A percentile compares a stretch with the other conserved stretches of the same genome.
Evolutionary conservation across 2,888 invertebrate genomes (phyloP).

Genomic region (Cheilosia vulpina): DNA sequence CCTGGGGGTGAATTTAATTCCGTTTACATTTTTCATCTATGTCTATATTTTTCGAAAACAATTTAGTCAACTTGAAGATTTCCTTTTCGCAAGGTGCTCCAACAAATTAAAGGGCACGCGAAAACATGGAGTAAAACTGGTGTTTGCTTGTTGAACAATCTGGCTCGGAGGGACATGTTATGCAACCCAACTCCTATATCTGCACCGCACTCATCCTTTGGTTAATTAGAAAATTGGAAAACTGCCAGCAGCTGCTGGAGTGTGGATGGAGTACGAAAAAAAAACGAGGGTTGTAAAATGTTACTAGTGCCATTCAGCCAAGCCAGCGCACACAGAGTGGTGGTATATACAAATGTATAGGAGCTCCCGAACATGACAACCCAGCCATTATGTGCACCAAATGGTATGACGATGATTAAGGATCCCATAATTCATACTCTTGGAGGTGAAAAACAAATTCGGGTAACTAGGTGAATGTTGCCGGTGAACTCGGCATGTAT

Average conservation of each 20-base stretch:
- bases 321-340: conserved; percentile 4
- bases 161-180: conserved; percentile 34
- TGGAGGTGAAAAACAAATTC: conserved; percentile 31
- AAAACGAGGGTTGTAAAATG: conserved; percentile 24
- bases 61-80: conserved; percentile 8
- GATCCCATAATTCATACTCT: conserved; percentile 57
- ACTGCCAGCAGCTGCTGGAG: conserved; percentile 56
- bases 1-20: conserved; percentile 19
- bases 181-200: conserved; percentile 1
- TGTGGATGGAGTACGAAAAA: conserved; percentile 9
- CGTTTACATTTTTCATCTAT: background rate
- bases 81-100: background rate
- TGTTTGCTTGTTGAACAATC: conserved; percentile 35
- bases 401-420: conserved; percentile 74
- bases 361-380: conserved; percentile 55
- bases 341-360: conserved; percentile 53
- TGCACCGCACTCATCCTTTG: conserved; percentile 28
- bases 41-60: background rate
- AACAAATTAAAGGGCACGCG: background rate
- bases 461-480: conserved; percentile 59
- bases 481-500: background rate
- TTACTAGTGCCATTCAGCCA: conserved; percentile 45
- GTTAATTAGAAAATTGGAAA: conserved; percentile 74
- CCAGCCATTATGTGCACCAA: conserved; percentile 58
- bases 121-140: conserved; percentile 4